phyloP scores from a whole-genome alignment of 1,140 invertebrate species.

The Drosophila equinoxialis region DNA sequence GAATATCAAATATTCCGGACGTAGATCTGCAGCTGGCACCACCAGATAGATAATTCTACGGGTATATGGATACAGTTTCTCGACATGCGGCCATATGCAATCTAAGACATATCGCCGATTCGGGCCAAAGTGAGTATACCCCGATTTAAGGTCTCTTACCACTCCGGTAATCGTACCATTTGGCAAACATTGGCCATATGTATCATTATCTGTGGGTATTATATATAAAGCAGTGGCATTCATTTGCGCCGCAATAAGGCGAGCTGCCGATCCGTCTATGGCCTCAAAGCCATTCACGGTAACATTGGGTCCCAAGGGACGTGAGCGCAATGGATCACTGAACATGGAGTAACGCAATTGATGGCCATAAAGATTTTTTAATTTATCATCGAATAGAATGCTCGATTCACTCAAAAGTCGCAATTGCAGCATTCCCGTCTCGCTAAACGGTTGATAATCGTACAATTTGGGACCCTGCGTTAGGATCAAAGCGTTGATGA shows the following conservation, averaged over 20 bases:
- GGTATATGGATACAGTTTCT: slow-evolving; percentile 62
- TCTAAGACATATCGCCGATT: slow-evolving; percentile 69
- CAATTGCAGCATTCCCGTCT: slow-evolving; percentile 34
- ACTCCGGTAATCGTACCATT: slow-evolving; percentile 64
- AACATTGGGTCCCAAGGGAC: slow-evolving; percentile 36
- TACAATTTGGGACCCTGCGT: slow-evolving; percentile 37
- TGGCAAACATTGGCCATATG: slow-evolving; percentile 61
- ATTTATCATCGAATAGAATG: slow-evolving; percentile 52
- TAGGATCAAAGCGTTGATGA: slow-evolving; percentile 60
- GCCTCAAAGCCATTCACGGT: slow-evolving; percentile 46
- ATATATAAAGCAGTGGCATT: slow-evolving; percentile 70
- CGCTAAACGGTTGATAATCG: slow-evolving; percentile 70
- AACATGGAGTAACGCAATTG: slow-evolving; percentile 74
- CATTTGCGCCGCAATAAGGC: slow-evolving; percentile 35
- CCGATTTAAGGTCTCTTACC: slow-evolving; percentile 47
- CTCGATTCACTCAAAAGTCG: not conserved
- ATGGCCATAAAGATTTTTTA: slow-evolving; percentile 53
- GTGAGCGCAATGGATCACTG: slow-evolving; percentile 50
- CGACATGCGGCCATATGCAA: slow-evolving; percentile 57
- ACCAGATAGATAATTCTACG: slow-evolving; percentile 55
- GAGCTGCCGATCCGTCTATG: slow-evolving; percentile 61
- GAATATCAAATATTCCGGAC: slow-evolving; percentile 70
- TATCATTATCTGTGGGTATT: slow-evolving; percentile 54
- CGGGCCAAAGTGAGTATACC: slow-evolving; percentile 55
- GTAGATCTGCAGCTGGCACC: slow-evolving; percentile 64